These are phyloP conservation scores for Pammene aurita DNA, from an alignment of 2,888 invertebrate species.

Conservation along the genomic window DNA sequence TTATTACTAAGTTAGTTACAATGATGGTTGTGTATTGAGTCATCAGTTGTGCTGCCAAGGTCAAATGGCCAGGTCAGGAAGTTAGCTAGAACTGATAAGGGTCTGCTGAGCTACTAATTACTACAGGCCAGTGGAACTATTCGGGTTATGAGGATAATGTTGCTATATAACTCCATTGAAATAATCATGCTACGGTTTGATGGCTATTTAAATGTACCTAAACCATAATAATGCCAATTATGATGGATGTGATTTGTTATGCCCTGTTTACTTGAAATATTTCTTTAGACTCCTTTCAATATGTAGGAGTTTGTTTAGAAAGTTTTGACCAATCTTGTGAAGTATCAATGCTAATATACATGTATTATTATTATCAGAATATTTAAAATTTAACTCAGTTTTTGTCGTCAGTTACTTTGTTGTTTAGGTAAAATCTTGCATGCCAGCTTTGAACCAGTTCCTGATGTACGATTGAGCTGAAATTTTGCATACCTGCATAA, in stretches of 20 bases:
- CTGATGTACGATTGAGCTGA: too few species aligned
- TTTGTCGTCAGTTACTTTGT: too few species aligned
- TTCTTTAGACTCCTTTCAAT: background rate
- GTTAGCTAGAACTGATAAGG: constrained; percentile 33
- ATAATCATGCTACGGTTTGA: background rate
- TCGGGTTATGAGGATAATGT: constrained; percentile 34
- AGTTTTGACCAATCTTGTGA: too few species aligned
- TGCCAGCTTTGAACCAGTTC: too few species aligned
- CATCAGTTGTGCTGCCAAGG: constrained; percentile 65
- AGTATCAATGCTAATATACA: too few species aligned
- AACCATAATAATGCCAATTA: constrained; percentile 2
- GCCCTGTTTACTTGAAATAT: background rate
- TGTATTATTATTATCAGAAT: too few species aligned
- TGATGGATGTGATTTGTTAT: background rate
- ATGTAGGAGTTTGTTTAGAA: too few species aligned
- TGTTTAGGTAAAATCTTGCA: too few species aligned
- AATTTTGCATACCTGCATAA: too few species aligned
- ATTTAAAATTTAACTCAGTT: too few species aligned
- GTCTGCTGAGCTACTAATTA: constrained; percentile 29
- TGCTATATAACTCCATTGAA: background rate
- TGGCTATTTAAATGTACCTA: background rate
- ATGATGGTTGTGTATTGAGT: constrained; percentile 43
- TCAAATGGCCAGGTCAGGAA: constrained; percentile 55
- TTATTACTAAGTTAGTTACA: constrained; percentile 16
- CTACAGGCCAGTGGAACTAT: constrained; percentile 14